Evolutionary conservation across 2,888 invertebrate species (phyloP).

Genomic region (Eupelmus urozonus): DNA sequence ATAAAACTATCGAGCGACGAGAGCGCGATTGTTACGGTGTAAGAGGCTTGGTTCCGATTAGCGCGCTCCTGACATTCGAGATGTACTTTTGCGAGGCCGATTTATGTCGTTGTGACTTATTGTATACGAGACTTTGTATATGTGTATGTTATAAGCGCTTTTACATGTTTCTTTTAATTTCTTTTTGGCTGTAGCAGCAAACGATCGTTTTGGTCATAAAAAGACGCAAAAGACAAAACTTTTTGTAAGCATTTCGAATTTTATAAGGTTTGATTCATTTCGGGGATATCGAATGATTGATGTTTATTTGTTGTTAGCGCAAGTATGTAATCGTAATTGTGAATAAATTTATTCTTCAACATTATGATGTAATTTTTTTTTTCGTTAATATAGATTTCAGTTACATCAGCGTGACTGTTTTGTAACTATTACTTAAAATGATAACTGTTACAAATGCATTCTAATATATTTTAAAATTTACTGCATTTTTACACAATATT

Average conservation of each 20-base stretch:
- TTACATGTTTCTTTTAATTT: background rate
- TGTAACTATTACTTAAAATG: no score
- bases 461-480: no score
- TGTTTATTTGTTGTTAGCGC: slow-evolving; percentile 15
- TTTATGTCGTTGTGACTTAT: background rate
- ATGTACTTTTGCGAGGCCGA: slow-evolving; percentile 9
- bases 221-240: no score
- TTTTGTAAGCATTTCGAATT: background rate
- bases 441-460: no score
- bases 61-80: slow-evolving; percentile 20
- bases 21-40: no score
- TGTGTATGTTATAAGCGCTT: slow-evolving; percentile 1
- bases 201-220: background rate
- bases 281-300: background rate
- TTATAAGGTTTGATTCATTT: slow-evolving; percentile 9
- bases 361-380: background rate
- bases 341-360: slow-evolving; percentile 56
- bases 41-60: no score
- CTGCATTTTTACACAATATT: no score
- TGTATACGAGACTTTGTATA: slow-evolving; percentile 4
- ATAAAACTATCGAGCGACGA: no score
- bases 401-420: no score
- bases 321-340: slow-evolving; percentile 48
- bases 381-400: background rate
- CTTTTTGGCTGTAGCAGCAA: background rate